Conservation (phyloP, 2,888 invertebrate species). For the Nemotelus nigrinus region DNA sequence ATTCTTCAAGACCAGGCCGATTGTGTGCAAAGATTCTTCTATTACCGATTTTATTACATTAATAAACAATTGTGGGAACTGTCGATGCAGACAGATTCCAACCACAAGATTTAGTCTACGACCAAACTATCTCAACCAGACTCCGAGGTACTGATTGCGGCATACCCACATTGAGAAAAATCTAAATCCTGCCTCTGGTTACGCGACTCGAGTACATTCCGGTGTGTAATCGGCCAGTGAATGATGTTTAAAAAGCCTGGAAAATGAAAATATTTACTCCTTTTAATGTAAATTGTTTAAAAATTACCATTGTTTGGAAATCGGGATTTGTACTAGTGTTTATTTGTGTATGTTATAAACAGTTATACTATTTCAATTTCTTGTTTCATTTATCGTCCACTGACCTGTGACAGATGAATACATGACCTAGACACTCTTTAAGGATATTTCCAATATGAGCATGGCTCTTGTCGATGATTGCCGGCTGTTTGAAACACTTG, state of each 20-base stretch:
- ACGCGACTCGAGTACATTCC: conserved; percentile 2
- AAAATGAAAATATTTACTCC: conserved; percentile 45
- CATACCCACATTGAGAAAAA: no score
- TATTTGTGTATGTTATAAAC: conserved; percentile 38
- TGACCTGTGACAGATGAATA: conserved; percentile 39
- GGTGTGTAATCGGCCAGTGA: conserved; percentile 5
- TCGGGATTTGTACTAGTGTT: conserved; percentile 27
- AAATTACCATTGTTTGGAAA: conserved; percentile 45
- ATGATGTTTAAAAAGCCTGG: conserved; percentile 33
- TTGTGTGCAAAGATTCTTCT: conserved; percentile 18
- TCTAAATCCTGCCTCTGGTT: conserved; percentile 7
- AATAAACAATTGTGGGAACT: conserved; percentile 36
- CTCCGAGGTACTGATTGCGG: neutral
- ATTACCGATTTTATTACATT: conserved; percentile 41
- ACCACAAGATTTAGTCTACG: conserved; percentile 28
- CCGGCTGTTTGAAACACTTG: neutral
- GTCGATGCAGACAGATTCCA: conserved; percentile 27
- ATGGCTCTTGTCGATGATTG: conserved; percentile 23
- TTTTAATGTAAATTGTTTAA: conserved; percentile 47
- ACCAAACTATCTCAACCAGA: conserved; percentile 3
- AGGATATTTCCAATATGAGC: conserved; percentile 33
- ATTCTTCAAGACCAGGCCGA: neutral
- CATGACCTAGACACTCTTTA: conserved; percentile 38
- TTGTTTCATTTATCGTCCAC: conserved; percentile 43
- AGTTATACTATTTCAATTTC: conserved; percentile 12